A percentile compares a stretch with the other conserved stretches of the same genome.
phyloP scores from a whole-genome alignment of 35 echinoderm and acorn worm species.

The Ptychodera flava region DNA sequence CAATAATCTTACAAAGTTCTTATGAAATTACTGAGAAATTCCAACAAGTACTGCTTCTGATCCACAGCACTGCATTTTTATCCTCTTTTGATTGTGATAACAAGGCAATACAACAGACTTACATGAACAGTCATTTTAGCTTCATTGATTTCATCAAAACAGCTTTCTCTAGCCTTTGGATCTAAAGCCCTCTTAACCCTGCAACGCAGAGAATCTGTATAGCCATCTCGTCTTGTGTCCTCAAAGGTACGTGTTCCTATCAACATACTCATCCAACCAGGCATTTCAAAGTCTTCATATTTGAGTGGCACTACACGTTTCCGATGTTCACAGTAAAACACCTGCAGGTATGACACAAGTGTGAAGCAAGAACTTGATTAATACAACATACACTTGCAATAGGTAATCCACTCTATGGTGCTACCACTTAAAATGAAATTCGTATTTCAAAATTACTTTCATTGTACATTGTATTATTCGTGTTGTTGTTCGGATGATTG shows the following conservation, averaged over 20 bases:
- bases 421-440: too few species aligned
- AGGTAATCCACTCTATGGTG: too few species aligned
- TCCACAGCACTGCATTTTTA: too few species aligned
- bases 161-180: slow-evolving; percentile 39
- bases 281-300: slow-evolving; percentile 99
- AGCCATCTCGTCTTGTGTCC: slow-evolving; percentile 62
- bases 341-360: slow-evolving; percentile 27
- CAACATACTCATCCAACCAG: slow-evolving; percentile 97
- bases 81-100: too few species aligned
- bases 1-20: too few species aligned
- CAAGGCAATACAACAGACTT: too few species aligned
- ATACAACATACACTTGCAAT: too few species aligned
- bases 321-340: slow-evolving; percentile 91
- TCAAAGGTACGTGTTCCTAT: slow-evolving; percentile 94
- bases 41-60: too few species aligned
- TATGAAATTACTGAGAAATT: too few species aligned
- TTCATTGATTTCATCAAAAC: slow-evolving; percentile 48
- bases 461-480: too few species aligned
- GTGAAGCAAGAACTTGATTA: background rate
- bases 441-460: too few species aligned
- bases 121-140: slow-evolving; percentile 45
- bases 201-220: slow-evolving; percentile 54
- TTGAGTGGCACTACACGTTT: slow-evolving; percentile 79
- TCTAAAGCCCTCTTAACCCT: slow-evolving; percentile 52
- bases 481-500: too few species aligned